These are phyloP conservation scores for Acanthosepion lycidas DNA, from an alignment of 2,888 invertebrate genomes.

Conservation along the genomic window DNA sequence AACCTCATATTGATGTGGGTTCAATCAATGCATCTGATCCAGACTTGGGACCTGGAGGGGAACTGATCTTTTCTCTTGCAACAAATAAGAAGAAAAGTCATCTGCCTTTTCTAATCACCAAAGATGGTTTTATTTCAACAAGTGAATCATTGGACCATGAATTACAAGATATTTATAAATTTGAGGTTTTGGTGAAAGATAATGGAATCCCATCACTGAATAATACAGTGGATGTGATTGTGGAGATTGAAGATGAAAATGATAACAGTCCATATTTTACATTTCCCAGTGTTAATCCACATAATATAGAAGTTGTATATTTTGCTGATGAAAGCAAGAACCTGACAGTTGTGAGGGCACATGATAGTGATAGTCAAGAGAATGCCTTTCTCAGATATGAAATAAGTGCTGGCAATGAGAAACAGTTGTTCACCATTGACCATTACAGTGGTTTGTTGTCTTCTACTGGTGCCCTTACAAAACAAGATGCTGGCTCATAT, in stretches of 20 bases:
- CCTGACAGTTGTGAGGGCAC: slow-evolving; percentile 11
- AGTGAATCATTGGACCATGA: slow-evolving; percentile 21
- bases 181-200: background rate
- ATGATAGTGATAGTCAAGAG: slow-evolving; percentile 33
- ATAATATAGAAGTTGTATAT: background rate
- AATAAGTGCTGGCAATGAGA: slow-evolving; percentile 9
- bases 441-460: slow-evolving; percentile 33
- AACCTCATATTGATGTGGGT: background rate
- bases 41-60: slow-evolving; percentile 21
- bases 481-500: slow-evolving; percentile 1
- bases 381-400: slow-evolving; percentile 11
- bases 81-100: background rate
- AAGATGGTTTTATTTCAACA: slow-evolving; percentile 10
- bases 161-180: slow-evolving; percentile 13
- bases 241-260: slow-evolving; percentile 33
- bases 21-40: slow-evolving; percentile 33
- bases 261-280: slow-evolving; percentile 33
- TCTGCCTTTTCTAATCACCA: background rate
- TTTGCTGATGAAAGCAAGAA: slow-evolving; percentile 33
- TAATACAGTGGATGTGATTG: slow-evolving; percentile 9
- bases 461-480: slow-evolving; percentile 24
- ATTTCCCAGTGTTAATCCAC: background rate
- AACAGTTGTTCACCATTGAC: slow-evolving; percentile 33
- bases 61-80: background rate
- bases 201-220: slow-evolving; percentile 33